Conservation (phyloP, 2,113 vertebrate genomes). For the Eubucco bourcierii region DNA sequence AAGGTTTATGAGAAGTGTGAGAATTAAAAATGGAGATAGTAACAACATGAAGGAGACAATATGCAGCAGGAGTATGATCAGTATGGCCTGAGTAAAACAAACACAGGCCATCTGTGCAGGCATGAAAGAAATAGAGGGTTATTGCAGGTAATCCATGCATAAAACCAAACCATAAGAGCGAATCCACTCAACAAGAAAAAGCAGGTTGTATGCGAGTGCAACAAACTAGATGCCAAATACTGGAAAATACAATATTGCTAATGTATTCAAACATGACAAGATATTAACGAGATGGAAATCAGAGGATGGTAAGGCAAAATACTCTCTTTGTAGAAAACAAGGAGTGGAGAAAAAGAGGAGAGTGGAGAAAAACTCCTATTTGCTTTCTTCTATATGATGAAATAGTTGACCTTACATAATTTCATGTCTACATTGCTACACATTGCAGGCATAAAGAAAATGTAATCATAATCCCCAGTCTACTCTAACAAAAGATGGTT, state of each 20-base stretch:
- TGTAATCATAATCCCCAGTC: background rate
- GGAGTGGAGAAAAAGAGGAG: background rate
- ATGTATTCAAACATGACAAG: background rate
- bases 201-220: fast-evolving
- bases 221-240: background rate
- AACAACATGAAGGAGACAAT: background rate
- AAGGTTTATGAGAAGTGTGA: background rate
- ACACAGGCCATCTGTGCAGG: background rate
- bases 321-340: background rate
- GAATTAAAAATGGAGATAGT: background rate
- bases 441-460: background rate
- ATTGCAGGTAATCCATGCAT: no score
- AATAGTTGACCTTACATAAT: background rate
- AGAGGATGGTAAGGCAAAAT: background rate
- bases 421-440: background rate
- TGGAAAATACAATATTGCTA: background rate
- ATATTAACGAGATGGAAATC: background rate
- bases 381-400: background rate
- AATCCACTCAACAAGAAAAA: background rate
- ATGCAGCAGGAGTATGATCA: fast-evolving
- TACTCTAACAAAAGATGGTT: background rate
- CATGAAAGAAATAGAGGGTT: background rate
- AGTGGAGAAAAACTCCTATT: background rate
- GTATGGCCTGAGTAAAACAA: fast-evolving
- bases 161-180: no score